Percentiles rank a stretch among this genome's conserved stretches.
Evolutionary conservation across 2,113 vertebrate species (phyloP).

Genomic region (Limnothrissa miodon): DNA sequence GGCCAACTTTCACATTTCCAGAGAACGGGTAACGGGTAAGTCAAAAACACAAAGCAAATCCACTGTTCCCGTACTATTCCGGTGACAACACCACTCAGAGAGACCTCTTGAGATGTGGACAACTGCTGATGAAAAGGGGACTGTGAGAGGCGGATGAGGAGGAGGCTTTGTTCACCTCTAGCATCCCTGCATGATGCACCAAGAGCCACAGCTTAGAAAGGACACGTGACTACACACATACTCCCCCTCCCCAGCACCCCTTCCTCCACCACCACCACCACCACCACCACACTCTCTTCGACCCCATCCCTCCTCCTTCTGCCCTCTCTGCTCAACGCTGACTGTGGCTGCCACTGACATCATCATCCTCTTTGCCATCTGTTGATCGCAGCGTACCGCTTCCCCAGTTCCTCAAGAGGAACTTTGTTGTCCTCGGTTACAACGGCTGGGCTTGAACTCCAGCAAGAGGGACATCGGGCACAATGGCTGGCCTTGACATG

Average conservation of each 20-base stretch:
- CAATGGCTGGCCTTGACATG: slow-evolving; percentile 29
- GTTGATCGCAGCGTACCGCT: slow-evolving; percentile 43
- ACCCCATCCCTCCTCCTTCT: not conserved
- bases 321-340: not conserved
- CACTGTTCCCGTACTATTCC: not conserved
- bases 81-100: not conserved
- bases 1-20: not conserved
- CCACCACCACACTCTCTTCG: not conserved
- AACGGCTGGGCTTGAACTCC: not conserved
- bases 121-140: not conserved
- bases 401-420: slow-evolving; percentile 41
- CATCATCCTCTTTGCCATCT: slow-evolving; percentile 47
- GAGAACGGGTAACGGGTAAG: not conserved
- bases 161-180: not conserved
- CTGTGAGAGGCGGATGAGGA: not conserved
- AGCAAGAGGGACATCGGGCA: not conserved
- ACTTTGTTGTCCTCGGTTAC: slow-evolving; percentile 15
- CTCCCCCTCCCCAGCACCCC: not conserved
- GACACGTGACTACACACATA: not conserved
- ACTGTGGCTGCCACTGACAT: slow-evolving; percentile 62
- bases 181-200: not conserved
- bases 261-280: not conserved
- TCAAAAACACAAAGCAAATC: not conserved
- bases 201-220: not conserved
- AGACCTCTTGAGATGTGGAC: not conserved